Evolutionary conservation across 2,113 vertebrate species (phyloP).

Genomic region (Nibea coibor): DNA sequence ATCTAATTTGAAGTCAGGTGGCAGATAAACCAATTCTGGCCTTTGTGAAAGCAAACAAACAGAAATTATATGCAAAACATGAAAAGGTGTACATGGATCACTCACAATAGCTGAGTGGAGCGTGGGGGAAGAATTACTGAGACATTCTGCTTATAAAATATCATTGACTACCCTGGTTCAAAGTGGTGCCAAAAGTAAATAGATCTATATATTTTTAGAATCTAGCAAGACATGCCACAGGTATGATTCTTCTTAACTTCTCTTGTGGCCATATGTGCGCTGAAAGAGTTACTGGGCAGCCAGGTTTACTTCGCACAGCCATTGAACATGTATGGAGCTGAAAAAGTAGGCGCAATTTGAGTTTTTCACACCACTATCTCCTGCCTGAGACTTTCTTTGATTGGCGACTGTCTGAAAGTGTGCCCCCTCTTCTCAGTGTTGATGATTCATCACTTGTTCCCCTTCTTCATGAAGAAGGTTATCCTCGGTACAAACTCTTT

Average conservation of each 20-base stretch:
- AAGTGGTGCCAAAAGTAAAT: background rate
- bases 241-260: background rate
- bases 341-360: background rate
- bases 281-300: background rate
- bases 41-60: background rate
- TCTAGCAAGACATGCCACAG: background rate
- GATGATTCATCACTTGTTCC: background rate
- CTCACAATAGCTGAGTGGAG: background rate
- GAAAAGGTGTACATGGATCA: background rate
- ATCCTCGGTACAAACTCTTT: background rate
- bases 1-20: background rate
- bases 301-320: background rate
- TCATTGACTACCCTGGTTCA: background rate
- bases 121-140: background rate
- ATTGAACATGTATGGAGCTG: background rate
- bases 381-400: background rate
- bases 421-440: background rate
- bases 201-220: background rate
- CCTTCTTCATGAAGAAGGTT: background rate
- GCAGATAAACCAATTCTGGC: background rate
- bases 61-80: background rate
- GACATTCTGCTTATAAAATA: background rate
- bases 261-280: background rate
- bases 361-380: background rate
- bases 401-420: background rate